Evolutionary conservation across 2,888 invertebrate genomes (phyloP).

Genomic region (Sminthurides aquaticus): DNA sequence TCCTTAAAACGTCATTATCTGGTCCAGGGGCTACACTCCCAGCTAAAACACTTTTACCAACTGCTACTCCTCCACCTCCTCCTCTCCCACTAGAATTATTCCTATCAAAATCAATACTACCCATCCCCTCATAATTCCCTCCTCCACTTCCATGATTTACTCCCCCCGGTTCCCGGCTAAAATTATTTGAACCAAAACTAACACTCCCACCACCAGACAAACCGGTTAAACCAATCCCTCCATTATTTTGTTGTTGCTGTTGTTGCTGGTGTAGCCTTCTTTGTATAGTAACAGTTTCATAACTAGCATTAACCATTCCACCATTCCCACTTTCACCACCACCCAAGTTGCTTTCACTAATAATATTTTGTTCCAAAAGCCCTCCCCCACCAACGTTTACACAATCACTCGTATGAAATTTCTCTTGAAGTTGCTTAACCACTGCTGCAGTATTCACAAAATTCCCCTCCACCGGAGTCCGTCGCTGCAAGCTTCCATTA

Average conservation of each 20-base stretch:
- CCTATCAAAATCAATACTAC: not conserved
- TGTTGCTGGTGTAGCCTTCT: not conserved
- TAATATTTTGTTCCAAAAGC: not conserved
- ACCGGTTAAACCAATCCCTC: not conserved
- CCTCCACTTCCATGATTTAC: not conserved
- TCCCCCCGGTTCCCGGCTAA: not conserved
- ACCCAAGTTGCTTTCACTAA: not conserved
- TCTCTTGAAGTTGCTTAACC: conserved; percentile 15
- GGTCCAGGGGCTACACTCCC: not conserved
- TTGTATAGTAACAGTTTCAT: not conserved
- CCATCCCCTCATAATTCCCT: not conserved
- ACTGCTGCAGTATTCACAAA: not conserved
- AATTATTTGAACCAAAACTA: not conserved
- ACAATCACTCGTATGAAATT: not conserved
- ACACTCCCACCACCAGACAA: not conserved
- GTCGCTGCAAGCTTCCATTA: not conserved
- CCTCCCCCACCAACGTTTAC: not conserved
- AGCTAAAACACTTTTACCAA: not conserved
- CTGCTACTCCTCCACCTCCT: not conserved
- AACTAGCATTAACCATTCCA: not conserved
- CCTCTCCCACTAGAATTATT: not conserved
- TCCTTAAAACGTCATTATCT: not conserved
- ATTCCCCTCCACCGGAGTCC: not conserved
- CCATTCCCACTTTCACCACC: not conserved
- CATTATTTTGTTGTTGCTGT: not conserved